Base-by-base conservation (phyloP, 2,797 vertebrate genomes). In the Acipenser ruthenus region DNA sequence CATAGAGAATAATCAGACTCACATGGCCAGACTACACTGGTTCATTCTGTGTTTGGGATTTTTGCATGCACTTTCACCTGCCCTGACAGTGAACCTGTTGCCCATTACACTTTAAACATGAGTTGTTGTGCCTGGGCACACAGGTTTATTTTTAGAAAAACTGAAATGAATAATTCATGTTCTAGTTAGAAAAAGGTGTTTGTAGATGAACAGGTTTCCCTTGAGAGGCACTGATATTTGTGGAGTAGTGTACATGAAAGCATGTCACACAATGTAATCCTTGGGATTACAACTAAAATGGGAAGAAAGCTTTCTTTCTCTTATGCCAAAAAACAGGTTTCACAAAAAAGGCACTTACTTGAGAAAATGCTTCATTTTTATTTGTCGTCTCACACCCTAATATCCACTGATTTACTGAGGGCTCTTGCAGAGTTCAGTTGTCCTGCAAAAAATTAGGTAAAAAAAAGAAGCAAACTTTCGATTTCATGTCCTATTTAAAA, bases 351-450 rank as follows among this genome's bases (percentile, higher is more conserved):
- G 12, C 52, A 60, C 73, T 76, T 82, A 91, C 90, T 87, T 88
- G 63, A 91, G 77, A 63, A 91, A 91, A 80, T 91, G 87, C 84
- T 91, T 91, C 90, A 91, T 91, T 68, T 71, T 71, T 79, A 82
- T 23, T 71, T 18, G 71, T 69, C 65, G 75, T 73, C 49, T n/a
- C 53, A 49, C 67, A 49, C 13, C 61, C 65, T 6, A 6, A 58
- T 13, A 11, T 58, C 47, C 50, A 52, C 23, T 67, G 53, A 50
- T 13, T 56, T 56, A 18, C 50, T 65, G 23, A 67, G 65, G 68
- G 66, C 62, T 49, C 52, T 64, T 59, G 49, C 51, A 61, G 66
- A 63, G 64, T 58, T 52, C 23, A 49, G 18, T 1, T 71, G 58
- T 67, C 69, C 67, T 58, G 63, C 64, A 51, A 59, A 76, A 81